Evolutionary conservation across 2,888 invertebrate species (phyloP).

Genomic region (Machimus rusticus): DNA sequence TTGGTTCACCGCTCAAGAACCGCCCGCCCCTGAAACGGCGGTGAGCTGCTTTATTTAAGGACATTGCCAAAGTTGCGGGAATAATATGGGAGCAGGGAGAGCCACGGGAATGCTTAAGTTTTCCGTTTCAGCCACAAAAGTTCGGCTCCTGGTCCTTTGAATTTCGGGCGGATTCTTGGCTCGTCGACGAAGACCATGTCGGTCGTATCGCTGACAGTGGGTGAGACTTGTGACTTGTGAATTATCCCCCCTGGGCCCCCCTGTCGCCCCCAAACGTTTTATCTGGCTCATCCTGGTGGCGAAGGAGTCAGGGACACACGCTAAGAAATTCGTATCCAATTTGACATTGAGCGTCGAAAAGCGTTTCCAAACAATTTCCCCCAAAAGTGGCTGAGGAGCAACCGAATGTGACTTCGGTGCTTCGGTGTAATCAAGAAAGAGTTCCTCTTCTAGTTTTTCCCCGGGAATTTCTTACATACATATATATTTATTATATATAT

Average conservation of each 20-base stretch:
- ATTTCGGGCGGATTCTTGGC: not conserved
- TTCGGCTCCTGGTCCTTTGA: not conserved
- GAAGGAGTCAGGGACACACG: not conserved
- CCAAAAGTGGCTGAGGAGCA: constrained; percentile 4
- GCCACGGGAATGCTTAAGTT: not conserved
- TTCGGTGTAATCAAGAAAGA: constrained; percentile 11
- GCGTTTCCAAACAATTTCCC: constrained; percentile 32
- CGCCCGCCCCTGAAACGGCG: not conserved
- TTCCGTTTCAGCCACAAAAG: not conserved
- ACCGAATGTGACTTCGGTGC: not conserved
- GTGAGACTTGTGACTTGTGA: not conserved
- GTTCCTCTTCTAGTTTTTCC: not conserved
- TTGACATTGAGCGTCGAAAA: constrained; percentile 8
- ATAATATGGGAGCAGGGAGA: not conserved
- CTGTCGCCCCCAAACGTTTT: not conserved
- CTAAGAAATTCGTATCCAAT: not conserved
- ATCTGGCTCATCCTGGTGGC: not conserved
- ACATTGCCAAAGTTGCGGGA: constrained; percentile 4
- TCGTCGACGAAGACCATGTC: not conserved
- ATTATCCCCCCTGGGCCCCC: not conserved
- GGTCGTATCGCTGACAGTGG: not conserved
- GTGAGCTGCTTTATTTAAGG: not conserved
- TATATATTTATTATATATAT: not conserved
- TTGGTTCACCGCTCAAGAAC: not conserved
- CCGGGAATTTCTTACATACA: not conserved